These are phyloP conservation scores for Paramormyrops kingsleyae DNA, from an alignment of 2,113 vertebrate genomes.

Conservation along the genomic window DNA sequence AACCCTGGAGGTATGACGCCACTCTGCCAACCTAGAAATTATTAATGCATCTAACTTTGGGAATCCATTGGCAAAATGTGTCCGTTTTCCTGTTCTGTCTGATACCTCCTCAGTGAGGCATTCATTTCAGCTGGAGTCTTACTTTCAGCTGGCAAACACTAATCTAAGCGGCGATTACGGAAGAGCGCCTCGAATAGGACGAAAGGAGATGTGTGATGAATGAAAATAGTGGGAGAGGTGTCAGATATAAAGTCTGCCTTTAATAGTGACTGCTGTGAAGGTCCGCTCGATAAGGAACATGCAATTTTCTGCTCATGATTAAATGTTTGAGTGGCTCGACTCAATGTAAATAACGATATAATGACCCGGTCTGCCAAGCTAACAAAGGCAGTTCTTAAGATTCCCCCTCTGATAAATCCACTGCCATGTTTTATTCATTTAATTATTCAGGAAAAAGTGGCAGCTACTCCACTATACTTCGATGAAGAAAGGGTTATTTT, in stretches of 20 bases:
- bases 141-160: conserved; percentile 37
- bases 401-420: conserved; percentile 30
- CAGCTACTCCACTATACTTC: background rate
- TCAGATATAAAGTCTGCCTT: conserved; percentile 35
- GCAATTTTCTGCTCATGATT: conserved; percentile 45
- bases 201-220: conserved; percentile 36
- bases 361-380: conserved; percentile 17
- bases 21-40: background rate
- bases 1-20: background rate
- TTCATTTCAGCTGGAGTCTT: conserved; percentile 10
- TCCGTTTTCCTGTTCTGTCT: background rate
- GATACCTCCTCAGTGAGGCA: background rate
- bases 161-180: conserved; percentile 41
- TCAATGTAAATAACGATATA: conserved; percentile 34
- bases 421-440: conserved; percentile 36
- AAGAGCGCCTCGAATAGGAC: conserved; percentile 33
- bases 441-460: conserved; percentile 35
- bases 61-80: background rate
- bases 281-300: conserved; percentile 43
- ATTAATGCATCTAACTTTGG: background rate
- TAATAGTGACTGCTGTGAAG: conserved; percentile 14
- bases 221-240: conserved; percentile 27
- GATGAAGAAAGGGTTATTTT: conserved; percentile 6
- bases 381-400: conserved; percentile 2
- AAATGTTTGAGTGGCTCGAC: conserved; percentile 47